Percentiles rank a stretch among this genome's conserved stretches.
Evolutionary conservation across 1,140 invertebrate species (phyloP).

Genomic region (Cydia amplana): DNA sequence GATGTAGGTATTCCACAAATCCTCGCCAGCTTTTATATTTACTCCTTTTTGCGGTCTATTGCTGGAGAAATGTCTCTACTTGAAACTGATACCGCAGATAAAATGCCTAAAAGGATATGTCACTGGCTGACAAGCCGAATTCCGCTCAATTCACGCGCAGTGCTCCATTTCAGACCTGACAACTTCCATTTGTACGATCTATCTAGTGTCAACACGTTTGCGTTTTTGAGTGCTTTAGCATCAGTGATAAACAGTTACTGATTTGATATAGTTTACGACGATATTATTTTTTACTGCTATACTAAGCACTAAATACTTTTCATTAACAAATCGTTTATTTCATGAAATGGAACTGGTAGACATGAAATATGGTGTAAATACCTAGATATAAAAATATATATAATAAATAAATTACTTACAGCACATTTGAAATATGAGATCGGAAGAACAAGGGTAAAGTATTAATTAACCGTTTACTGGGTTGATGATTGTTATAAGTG

Average conservation of each 20-base stretch:
- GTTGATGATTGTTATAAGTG: too few relatives aligned
- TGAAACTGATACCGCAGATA: slow-evolving; percentile 24
- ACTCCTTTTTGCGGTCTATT: background rate
- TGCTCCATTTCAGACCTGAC: slow-evolving; percentile 24
- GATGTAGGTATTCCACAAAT: background rate
- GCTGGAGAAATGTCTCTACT: slow-evolving; percentile 5
- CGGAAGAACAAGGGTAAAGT: too few relatives aligned
- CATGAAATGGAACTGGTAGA: too few relatives aligned
- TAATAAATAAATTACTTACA: too few relatives aligned
- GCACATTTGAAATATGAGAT: too few relatives aligned
- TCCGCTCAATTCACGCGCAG: slow-evolving; percentile 4
- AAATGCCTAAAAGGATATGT: slow-evolving; percentile 25
- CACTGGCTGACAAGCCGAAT: slow-evolving; percentile 20
- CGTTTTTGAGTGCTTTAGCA: slow-evolving; percentile 6
- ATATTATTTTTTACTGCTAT: background rate
- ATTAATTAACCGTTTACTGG: too few relatives aligned
- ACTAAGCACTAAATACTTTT: too few relatives aligned
- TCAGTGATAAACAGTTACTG: background rate
- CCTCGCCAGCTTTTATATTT: background rate
- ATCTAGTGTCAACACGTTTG: slow-evolving; percentile 5
- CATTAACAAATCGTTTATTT: too few relatives aligned
- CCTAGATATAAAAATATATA: too few relatives aligned
- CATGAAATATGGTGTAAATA: too few relatives aligned
- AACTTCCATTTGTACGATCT: slow-evolving; percentile 18
- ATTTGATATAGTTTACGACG: background rate